Evolutionary conservation across 2,888 invertebrate species (phyloP), one percentile per base, ranked within the genome.

Genomic region (Agrochola litura): DNA sequence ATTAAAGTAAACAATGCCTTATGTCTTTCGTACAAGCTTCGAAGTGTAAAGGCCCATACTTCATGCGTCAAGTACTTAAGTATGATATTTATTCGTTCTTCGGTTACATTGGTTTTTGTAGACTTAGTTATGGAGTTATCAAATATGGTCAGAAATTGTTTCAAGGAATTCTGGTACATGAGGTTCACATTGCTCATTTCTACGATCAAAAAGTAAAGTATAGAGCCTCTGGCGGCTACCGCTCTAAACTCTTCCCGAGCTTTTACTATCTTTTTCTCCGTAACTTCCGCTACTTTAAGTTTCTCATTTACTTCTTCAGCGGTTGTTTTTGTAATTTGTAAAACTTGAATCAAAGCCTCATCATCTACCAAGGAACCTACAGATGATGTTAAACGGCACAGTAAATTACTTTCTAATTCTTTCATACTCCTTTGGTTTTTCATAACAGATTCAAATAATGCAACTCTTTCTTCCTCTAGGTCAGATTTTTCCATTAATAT

Each of bases 401-500:
- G 96, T 70, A 99, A 96, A 93, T 99, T 99, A 76, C 98, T 99
- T 94, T 99, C 99, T 22, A 99, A 96, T 92, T 99, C 99, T 94
- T 99, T 99, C 99, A 99, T 99, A 88, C 98, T 98, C 81, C 99
- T 97, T 94, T 99, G 99, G 96, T 99, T 99, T 91, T 98, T 98
- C 98, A 99, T 99, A 0, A 99, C 99, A 4, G 99, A 99, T 94
- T 99, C 99, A 92, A 99, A 98, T 16, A 99, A 97, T 14, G 98
- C 98, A 0, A 99, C 99, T 73, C 99, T 97, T 94, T 99, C 99
- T 70, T 99, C 98, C 95, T 99, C 99, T 80, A 99, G 96, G 91
- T 99, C 99, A 1, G 99, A 98, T 95, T 99, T 99, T 93, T 99
- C 99, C 98, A 99, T 99, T 30, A 99, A 95, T 91, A 99, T 99